Conservation (phyloP, 2,113 vertebrate genomes). For the Syngnathoides biaculeatus region DNA sequence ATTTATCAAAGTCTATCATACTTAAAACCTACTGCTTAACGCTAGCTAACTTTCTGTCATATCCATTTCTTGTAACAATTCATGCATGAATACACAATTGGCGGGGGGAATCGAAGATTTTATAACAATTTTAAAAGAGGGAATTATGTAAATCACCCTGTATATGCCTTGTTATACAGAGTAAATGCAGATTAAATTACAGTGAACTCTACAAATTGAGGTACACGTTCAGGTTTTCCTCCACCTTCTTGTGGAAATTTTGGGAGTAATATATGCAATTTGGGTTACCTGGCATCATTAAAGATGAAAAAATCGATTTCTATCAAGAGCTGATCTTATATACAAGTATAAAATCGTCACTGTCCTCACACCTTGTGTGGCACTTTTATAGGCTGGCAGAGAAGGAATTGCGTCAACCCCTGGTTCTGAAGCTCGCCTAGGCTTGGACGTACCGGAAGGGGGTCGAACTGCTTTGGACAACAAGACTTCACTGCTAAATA, state of each 20-base stretch:
- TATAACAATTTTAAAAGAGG: no score
- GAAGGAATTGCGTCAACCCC: slow-evolving; percentile 64
- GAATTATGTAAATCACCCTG: neutral
- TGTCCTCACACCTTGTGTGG: neutral
- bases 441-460: slow-evolving; percentile 77
- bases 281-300: neutral
- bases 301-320: neutral
- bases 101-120: no score
- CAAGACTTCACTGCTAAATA: slow-evolving; percentile 97
- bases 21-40: no score
- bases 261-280: neutral
- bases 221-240: neutral
- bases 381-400: slow-evolving; percentile 52
- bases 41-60: no score
- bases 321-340: neutral
- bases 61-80: no score
- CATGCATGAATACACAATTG: no score
- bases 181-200: neutral
- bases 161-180: neutral
- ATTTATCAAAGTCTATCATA: no score
- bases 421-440: slow-evolving; percentile 63
- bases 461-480: slow-evolving; percentile 93
- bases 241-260: neutral
- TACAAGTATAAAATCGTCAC: no score
- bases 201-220: neutral